Conservation (phyloP, 1,140 invertebrate genomes). For the Tetraneura akinire region DNA sequence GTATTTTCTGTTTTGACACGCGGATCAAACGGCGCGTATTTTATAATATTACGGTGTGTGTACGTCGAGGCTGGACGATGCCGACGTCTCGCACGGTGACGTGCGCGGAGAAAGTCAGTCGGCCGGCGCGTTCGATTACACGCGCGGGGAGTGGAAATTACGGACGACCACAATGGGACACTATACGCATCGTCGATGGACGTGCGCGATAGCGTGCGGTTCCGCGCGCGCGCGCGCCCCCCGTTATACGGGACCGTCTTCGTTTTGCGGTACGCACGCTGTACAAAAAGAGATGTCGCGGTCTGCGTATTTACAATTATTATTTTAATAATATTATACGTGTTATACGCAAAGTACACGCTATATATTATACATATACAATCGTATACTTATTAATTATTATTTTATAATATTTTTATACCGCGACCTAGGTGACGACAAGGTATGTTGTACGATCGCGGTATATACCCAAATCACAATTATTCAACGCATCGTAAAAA, state of each 20-base stretch:
- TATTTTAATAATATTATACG: no score
- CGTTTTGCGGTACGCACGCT: no score
- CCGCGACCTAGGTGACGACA: no score
- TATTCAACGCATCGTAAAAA: no score
- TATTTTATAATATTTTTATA: no score
- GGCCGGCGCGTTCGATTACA: neutral
- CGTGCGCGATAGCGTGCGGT: conserved; percentile 8
- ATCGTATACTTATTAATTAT: no score
- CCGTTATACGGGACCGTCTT: conserved; percentile 36
- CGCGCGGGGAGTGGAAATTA: conserved; percentile 8
- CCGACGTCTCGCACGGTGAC: neutral
- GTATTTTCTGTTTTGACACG: conserved; percentile 44
- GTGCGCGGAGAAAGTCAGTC: conserved; percentile 27
- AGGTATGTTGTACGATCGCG: no score
- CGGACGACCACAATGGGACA: conserved; percentile 32
- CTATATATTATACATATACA: no score
- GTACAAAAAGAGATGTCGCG: neutral
- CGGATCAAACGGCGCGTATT: conserved; percentile 31
- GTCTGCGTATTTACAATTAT: no score
- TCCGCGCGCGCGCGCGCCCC: conserved; percentile 36
- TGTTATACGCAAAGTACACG: no score
- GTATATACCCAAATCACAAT: no score
- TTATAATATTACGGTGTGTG: neutral
- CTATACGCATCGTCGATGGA: conserved; percentile 30
- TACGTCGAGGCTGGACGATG: neutral